A percentile compares a stretch with the other conserved stretches of the same genome.
Conservation (phyloP, 2,888 invertebrate species). For the Drosophila setosimentum region DNA sequence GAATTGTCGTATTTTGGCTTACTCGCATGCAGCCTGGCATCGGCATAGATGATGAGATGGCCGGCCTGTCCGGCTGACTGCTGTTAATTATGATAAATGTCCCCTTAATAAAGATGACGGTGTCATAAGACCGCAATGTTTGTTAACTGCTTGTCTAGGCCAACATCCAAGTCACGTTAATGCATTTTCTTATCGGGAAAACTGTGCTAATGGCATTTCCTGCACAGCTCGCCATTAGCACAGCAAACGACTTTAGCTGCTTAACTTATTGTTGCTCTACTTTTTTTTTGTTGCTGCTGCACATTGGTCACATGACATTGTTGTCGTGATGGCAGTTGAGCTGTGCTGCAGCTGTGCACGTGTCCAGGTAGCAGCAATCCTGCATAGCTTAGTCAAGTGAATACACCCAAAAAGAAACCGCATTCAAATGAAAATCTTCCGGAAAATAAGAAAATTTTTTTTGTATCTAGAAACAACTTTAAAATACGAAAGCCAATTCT, state of each 20-base stretch:
- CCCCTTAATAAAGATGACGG: slow-evolving; percentile 62
- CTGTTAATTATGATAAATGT: slow-evolving; percentile 76
- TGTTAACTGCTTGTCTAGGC: slow-evolving; percentile 26
- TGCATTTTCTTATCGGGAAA: slow-evolving; percentile 63
- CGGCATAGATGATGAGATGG: slow-evolving; percentile 21
- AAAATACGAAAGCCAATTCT: not conserved
- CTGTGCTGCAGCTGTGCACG: slow-evolving; percentile 21
- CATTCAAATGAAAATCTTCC: not conserved
- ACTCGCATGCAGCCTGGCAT: slow-evolving; percentile 28
- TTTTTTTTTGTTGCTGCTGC: slow-evolving; percentile 9
- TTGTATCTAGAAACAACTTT: not conserved
- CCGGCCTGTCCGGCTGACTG: slow-evolving; percentile 1
- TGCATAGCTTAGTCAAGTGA: slow-evolving; percentile 16
- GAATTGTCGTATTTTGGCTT: slow-evolving; percentile 30
- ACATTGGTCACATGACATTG: slow-evolving; percentile 48
- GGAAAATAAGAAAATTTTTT: not conserved
- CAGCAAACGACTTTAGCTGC: slow-evolving; percentile 49
- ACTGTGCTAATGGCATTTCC: slow-evolving; percentile 73
- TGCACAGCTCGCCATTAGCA: slow-evolving; percentile 63
- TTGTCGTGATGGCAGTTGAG: slow-evolving; percentile 26
- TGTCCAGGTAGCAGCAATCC: slow-evolving; percentile 41
- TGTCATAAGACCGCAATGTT: slow-evolving; percentile 43
- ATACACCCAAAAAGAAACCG: not conserved
- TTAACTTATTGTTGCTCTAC: slow-evolving; percentile 11
- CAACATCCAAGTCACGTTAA: slow-evolving; percentile 50